These are phyloP conservation scores for Danio albolineatus DNA, from an alignment of 2,797 vertebrate species.

Conservation along the genomic window DNA sequence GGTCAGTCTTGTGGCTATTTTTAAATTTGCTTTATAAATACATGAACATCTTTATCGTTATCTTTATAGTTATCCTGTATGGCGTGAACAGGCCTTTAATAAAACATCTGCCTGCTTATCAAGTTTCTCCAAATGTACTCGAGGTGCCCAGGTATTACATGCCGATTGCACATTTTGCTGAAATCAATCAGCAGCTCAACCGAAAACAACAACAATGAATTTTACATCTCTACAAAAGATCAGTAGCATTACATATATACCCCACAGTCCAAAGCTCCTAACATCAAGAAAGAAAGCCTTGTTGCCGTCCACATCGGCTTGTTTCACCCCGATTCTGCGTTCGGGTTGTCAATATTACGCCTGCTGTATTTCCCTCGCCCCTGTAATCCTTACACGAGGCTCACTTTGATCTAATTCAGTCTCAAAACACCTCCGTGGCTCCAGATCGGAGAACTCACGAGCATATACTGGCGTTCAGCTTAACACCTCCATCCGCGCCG, in stretches of 20 bases:
- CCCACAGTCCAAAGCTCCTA: neutral
- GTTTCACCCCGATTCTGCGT: conserved; percentile 58
- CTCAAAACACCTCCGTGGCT: conserved; percentile 66
- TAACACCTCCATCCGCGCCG: conserved; percentile 31
- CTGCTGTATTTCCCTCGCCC: conserved; percentile 65
- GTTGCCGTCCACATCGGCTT: conserved; percentile 38
- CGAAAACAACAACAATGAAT: neutral
- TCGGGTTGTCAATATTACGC: conserved; percentile 72
- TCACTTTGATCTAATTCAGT: conserved; percentile 72
- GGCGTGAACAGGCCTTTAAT: neutral
- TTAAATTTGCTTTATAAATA: no score
- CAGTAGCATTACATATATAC: conserved; percentile 1
- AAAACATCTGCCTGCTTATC: neutral
- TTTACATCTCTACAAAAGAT: conserved; percentile 9
- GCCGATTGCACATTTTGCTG: neutral
- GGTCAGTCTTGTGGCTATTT: no score
- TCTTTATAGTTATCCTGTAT: no score
- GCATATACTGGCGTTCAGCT: conserved; percentile 27
- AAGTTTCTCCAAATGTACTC: neutral
- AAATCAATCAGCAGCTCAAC: conserved; percentile 10
- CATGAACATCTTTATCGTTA: no score
- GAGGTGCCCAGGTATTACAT: neutral
- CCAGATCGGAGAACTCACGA: conserved; percentile 47
- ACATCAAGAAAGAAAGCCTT: conserved; percentile 8
- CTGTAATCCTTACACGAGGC: conserved; percentile 69